A percentile compares a stretch with the other conserved stretches of the same genome.
Evolutionary conservation across 2,888 invertebrate genomes (phyloP).

Genomic region (Lithophane socia): DNA sequence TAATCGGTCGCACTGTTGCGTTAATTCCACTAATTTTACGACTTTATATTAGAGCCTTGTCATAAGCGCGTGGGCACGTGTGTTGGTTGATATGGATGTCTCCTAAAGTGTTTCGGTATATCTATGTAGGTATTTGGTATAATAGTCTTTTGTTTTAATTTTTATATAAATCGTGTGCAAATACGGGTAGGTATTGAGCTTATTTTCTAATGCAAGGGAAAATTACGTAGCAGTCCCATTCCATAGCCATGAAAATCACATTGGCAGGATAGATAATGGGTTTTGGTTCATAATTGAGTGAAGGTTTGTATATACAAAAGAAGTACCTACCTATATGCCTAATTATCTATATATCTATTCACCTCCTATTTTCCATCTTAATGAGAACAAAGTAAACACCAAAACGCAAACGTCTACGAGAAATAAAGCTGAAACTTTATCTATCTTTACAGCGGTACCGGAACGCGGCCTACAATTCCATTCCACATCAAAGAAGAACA

Average conservation of each 20-base stretch:
- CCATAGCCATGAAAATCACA: neutral
- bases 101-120: neutral
- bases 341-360: neutral
- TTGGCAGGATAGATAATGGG: neutral
- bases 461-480: conserved; percentile 80
- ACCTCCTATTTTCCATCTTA: neutral
- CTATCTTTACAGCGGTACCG: conserved; percentile 83
- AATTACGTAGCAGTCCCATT: neutral
- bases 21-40: conserved; percentile 78
- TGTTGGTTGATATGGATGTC: conserved; percentile 17
- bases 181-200: neutral
- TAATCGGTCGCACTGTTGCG: conserved; percentile 73
- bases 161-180: neutral
- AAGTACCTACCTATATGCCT: no score
- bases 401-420: conserved; percentile 53
- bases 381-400: conserved; percentile 60
- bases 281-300: neutral
- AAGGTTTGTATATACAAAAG: neutral
- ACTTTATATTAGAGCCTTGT: conserved; percentile 64
- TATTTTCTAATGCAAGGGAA: neutral
- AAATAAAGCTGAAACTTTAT: conserved; percentile 77
- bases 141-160: neutral
- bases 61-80: conserved; percentile 70
- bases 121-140: neutral
- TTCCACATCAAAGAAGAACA: conserved; percentile 87